Evolutionary conservation across 2,113 vertebrate genomes (phyloP), one percentile per base, ranked within the genome.

Genomic region (Nettapus auritus): DNA sequence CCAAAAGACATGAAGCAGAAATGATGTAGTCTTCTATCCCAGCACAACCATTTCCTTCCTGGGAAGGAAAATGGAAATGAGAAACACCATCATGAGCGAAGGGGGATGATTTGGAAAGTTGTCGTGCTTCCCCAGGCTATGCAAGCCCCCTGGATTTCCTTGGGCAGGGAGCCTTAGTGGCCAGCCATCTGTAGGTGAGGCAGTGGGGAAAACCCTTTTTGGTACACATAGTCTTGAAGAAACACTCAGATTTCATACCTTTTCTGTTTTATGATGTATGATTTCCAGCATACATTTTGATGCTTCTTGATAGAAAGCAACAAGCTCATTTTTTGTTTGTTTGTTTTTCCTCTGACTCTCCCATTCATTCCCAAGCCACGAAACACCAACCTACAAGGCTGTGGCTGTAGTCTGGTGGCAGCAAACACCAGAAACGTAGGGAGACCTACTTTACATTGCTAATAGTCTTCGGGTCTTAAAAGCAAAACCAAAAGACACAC

Each of bases 161-260:
- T 6, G 0, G 0, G 7, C 16, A 36, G 44, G 6, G 11, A 73
- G 5, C 63, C 33, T 20, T 21, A 28, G 4, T 9, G 25, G n/a
- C 12, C 25, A 36, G 48, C 17, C 22, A 31, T 4, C 22, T 44
- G 26, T 34, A 52, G 68, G 31, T 1, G 1, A 26, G 9, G 7
- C 1, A 0, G 10, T 0, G 0, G 8, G 13, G 13, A 64, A 52
- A 11, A 64, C 9, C 4, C 8, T 31, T 52, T 16, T 64, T 36
- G 2, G 5, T 34, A 36, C 67, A 11, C 28, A 9, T 2, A 22
- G 8, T 53, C 23, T 29, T 44, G 19, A 23, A 13, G 13, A 76
- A 82, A 28, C 4, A 3, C 8, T 22, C 38, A 76, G 34, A 11
- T 79, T 79, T 52, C 34, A n/a, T 29, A 62, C 6, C 17, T 69